Evolutionary conservation across 2,797 vertebrate species (phyloP), one percentile per base, ranked within the genome.

Genomic region (Dipus sagitta): DNA sequence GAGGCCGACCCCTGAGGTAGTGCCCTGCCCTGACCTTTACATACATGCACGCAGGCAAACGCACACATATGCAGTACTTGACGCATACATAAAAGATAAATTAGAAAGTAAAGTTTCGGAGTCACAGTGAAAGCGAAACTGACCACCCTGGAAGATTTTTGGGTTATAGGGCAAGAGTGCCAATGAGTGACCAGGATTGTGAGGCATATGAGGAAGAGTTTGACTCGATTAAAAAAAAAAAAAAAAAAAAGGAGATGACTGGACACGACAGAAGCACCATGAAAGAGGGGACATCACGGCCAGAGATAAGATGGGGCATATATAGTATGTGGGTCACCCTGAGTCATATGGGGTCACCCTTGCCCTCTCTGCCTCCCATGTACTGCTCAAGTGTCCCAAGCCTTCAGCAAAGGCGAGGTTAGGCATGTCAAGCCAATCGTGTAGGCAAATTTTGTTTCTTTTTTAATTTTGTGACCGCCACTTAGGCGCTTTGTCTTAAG

Each of bases 401-500:
- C 9, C 26, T 58, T 85, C 12, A 34, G 74, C 42, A 58, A 65
- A 20, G 86, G 42, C 17, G 13, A n/a, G 17, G 17, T 62, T 79
- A 52, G 12, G 20, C 62, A 80, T 80, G 65, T 5, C 34, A 68
- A 68, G 34, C 21, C 17, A 32, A 72, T 79, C 52, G 10, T 17
- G 11, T 6, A 18, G 30, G 52, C 78, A 32, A 67, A 75, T 9
- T 86, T 88, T 28, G 47, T 47, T 47, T 47, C 47, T 47, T 9
- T 47, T 11, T 47, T 47, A 9, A 65, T 93, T 88, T 90, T n/a
- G 60, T 64, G 70, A 54, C 7, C 14, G 3, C 47, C 64, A 30
- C 18, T 30, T 65, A 23, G 1, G n/a, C 72, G 52, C 24, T 95
- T 79, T 64, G 62, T 79, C 83, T 88, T 85, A 32, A 85, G 91